Percentiles rank a stretch among this genome's conserved stretches.
phyloP scores from a whole-genome alignment of 2,113 vertebrate genomes.

The Ciconia maguari region DNA sequence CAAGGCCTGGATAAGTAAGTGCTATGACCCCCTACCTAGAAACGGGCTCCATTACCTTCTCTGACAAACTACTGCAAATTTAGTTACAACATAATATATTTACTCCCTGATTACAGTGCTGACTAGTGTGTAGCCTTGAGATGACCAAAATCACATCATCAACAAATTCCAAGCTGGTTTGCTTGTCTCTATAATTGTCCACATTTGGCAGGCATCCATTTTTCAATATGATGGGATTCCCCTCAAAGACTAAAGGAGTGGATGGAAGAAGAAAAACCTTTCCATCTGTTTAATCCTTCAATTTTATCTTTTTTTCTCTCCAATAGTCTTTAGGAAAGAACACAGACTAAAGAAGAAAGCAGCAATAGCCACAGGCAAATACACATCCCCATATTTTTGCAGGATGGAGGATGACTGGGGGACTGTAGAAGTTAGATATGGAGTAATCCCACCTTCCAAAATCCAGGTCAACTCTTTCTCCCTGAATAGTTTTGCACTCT shows the following conservation, averaged over 20 bases:
- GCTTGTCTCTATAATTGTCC: not conserved
- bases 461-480: not conserved
- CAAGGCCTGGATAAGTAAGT: not conserved
- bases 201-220: not conserved
- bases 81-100: not conserved
- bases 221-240: not conserved
- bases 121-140: not conserved
- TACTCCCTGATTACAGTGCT: not conserved
- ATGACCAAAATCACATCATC: not conserved
- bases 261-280: not conserved
- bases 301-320: not conserved
- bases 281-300: not conserved
- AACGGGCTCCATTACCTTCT: not conserved
- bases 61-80: not conserved
- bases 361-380: not conserved
- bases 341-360: not conserved
- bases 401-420: not conserved
- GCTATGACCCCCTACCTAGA: not conserved
- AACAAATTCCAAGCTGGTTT: not conserved
- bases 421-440: not conserved
- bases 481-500: not conserved
- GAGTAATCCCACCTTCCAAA: not conserved
- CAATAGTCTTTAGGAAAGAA: not conserved
- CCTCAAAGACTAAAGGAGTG: not conserved
- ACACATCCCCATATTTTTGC: fast-evolving